Percentiles rank a stretch among this genome's conserved stretches.
Evolutionary conservation across 92 coral and sea anemone genomes (phyloP).

Genomic region (Porites cylindrica): DNA sequence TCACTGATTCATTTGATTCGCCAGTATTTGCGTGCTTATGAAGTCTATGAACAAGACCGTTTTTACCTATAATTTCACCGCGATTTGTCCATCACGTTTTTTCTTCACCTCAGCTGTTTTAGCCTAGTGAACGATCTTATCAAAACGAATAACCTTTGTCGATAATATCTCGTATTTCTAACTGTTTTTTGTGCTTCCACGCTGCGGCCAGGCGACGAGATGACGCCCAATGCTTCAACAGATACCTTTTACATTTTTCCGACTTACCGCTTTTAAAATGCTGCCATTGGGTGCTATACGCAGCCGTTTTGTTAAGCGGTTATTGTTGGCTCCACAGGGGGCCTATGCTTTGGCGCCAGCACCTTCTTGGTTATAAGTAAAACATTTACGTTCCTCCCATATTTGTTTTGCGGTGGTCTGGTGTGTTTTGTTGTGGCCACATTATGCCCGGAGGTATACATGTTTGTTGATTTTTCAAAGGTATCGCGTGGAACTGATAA

Average conservation of each 20-base stretch:
- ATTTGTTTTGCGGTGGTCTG: conserved; percentile 41
- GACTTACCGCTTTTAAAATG: conserved; percentile 24
- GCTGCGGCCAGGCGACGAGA: conserved; percentile 29
- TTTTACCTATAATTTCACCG: no score
- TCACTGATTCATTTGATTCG: no score
- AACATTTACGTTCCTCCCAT: conserved; percentile 11
- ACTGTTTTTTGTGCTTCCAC: conserved; percentile 6
- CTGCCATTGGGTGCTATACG: conserved; percentile 14
- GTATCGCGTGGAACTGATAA: conserved; percentile 4
- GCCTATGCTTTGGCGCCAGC: conserved; percentile 59
- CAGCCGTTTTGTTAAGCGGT: conserved; percentile 9
- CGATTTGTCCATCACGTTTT: neutral
- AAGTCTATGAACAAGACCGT: no score
- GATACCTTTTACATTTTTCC: conserved; percentile 19
- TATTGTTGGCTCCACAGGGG: conserved; percentile 37
- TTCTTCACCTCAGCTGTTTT: conserved; percentile 2
- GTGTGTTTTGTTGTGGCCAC: conserved; percentile 42
- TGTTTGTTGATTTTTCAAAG: conserved; percentile 36
- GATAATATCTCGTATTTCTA: neutral
- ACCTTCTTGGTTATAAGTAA: conserved; percentile 20
- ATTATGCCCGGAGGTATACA: conserved; percentile 41
- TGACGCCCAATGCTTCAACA: conserved; percentile 14
- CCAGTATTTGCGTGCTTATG: no score
- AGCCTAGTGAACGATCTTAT: conserved; percentile 8
- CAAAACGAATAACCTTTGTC: conserved; percentile 1